Base-by-base conservation (phyloP, 2,113 vertebrate genomes). In the Boulengeromyrus knoepffleri region DNA sequence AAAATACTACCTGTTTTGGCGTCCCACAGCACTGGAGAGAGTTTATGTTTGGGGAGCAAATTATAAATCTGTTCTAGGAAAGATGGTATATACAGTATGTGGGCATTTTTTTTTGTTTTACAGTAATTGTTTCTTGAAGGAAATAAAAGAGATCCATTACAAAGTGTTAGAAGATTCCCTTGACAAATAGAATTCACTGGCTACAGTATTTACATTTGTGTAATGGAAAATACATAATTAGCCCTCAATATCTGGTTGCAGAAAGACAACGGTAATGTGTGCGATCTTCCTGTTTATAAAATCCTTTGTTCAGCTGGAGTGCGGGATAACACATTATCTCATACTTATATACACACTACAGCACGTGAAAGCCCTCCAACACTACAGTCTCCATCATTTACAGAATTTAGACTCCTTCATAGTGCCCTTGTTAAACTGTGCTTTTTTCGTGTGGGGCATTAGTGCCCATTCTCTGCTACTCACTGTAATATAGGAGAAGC, bases 1-100 rank as follows among this genome's bases (percentile, higher is more conserved):
- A 87, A 87, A 53, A 87, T 87, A 87, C n/a, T 50, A 53, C 49
- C 49, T 87, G 85, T 36, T 87, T 87, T 53, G 50, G 50, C 31
- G 31, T 52, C 27, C 49, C n/a, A 36, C 85, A 7, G 50, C 27
- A 49, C 84, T 24, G 21, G 19, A 49, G 84, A 21, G 84, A 47
- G 84, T 49, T 86, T 86, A 85, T 45, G 84, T 87, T 52, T 36
- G 50, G 24, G 85, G 85, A 19, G 15, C 13, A n/a, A 19, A 39
- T 31, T 36, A 39, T 87, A 87, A 87, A 19, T 31, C 85, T 36
- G 36, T 80, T 31, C 50, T 87, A 27, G 45, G 49, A 50, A 56
- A 39, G 85, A 87, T 53, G 50, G 50, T 15, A 53, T 39, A 56
- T 7, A 53, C 15, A 19, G 24, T 15, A 52, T 15, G 13, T 27